Conservation (phyloP, 2,113 vertebrate genomes). For the Zosterops pallidus region DNA sequence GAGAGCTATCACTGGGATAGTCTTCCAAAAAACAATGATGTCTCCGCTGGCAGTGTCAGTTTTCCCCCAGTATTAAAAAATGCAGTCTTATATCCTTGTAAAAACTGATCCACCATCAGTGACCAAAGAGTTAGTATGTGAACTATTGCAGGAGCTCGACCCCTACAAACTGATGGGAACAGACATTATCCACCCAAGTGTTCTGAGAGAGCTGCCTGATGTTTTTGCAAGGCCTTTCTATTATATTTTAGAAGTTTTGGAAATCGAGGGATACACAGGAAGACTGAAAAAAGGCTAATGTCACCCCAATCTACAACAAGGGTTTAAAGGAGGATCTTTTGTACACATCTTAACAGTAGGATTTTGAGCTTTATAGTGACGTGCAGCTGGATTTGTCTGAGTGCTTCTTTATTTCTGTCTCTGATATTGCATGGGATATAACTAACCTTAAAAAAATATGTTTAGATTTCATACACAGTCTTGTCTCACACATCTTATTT, state of each 20-base stretch:
- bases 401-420: not conserved
- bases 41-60: not conserved
- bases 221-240: not conserved
- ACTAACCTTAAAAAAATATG: not conserved
- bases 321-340: not conserved
- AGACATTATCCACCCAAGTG: accelerated
- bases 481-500: not conserved
- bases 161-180: not conserved
- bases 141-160: accelerated
- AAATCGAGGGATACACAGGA: not conserved
- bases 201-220: not conserved
- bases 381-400: not conserved
- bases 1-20: not conserved
- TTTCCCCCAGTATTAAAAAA: not conserved
- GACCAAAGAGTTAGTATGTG: not conserved
- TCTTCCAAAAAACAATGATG: not conserved
- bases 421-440: not conserved
- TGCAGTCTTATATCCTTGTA: not conserved
- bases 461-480: not conserved
- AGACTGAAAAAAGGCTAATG: not conserved
- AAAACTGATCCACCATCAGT: not conserved
- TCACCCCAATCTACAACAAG: not conserved
- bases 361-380: not conserved
- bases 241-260: not conserved
- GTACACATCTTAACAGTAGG: not conserved